Evolutionary conservation across 2,797 vertebrate genomes (phyloP).

Genomic region (Myotis daubentonii): DNA sequence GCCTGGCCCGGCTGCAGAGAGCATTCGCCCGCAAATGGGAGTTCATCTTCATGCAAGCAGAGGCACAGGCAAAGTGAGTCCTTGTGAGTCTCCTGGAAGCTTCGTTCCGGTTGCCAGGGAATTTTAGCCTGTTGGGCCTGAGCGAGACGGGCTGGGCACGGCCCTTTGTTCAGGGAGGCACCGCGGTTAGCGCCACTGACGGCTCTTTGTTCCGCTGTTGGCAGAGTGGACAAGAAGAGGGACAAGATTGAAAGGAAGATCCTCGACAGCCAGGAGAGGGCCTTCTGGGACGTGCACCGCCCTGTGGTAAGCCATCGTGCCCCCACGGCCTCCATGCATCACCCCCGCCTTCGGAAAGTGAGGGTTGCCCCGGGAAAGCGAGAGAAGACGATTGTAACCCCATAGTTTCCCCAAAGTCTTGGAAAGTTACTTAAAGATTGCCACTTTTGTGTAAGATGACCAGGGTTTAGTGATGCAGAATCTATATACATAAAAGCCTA

Average conservation of each 20-base stretch:
- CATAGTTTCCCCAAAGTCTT: rapidly evolving
- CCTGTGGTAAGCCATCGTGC: slow-evolving; percentile 92
- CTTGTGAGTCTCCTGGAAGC: slow-evolving; percentile 65
- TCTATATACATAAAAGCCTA: too few species aligned
- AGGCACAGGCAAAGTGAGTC: slow-evolving; percentile 99
- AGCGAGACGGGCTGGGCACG: too few species aligned
- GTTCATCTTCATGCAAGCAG: slow-evolving; percentile 99
- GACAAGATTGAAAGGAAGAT: slow-evolving; percentile 99
- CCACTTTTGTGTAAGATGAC: not conserved
- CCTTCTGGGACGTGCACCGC: slow-evolving; percentile 98
- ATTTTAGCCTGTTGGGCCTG: too few species aligned
- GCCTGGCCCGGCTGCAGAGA: slow-evolving; percentile 97
- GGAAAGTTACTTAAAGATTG: not conserved
- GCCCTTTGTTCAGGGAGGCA: not conserved
- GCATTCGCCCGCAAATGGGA: slow-evolving; percentile 99
- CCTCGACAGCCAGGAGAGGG: slow-evolving; percentile 97
- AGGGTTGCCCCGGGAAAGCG: not conserved
- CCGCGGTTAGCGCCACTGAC: slow-evolving; percentile 18
- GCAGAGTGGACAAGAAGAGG: slow-evolving; percentile 98
- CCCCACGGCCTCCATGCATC: rapidly evolving
- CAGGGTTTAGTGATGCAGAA: not conserved
- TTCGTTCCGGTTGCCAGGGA: not conserved
- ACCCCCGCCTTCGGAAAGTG: not conserved
- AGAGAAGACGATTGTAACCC: not conserved
- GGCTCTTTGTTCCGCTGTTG: slow-evolving; percentile 38